Conservation (phyloP, 2,888 invertebrate species). For the Junonia oenone region DNA sequence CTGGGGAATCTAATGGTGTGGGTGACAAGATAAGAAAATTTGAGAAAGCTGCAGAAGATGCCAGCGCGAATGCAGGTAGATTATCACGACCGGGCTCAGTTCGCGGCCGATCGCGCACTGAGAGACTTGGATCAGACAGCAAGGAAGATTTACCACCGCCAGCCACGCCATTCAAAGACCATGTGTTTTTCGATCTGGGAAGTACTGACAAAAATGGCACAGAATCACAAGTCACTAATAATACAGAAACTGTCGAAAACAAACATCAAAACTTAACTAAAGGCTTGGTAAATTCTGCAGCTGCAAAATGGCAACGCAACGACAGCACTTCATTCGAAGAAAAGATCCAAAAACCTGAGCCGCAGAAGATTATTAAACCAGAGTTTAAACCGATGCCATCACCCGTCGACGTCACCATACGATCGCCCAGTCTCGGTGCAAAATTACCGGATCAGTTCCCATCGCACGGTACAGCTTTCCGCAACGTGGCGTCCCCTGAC, state of each 20-base stretch:
- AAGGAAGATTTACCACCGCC: slow-evolving; percentile 55
- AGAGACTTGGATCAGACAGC: slow-evolving; percentile 46
- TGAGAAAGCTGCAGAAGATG: slow-evolving; percentile 68
- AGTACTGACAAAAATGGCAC: slow-evolving; percentile 32
- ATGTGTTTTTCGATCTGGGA: slow-evolving; percentile 46
- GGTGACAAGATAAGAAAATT: slow-evolving; percentile 73
- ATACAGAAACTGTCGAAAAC: slow-evolving; percentile 37
- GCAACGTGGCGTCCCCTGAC: slow-evolving; percentile 65
- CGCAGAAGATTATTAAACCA: slow-evolving; percentile 67
- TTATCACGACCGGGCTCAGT: slow-evolving; percentile 61
- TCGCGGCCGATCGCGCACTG: slow-evolving; percentile 45
- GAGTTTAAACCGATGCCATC: slow-evolving; percentile 68
- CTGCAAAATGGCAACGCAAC: slow-evolving; percentile 51
- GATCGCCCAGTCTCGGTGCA: slow-evolving; percentile 65
- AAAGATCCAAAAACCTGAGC: slow-evolving; percentile 51
- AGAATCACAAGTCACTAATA: slow-evolving; percentile 19
- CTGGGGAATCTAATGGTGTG: slow-evolving; percentile 65
- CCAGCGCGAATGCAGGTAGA: slow-evolving; percentile 45
- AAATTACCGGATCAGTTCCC: slow-evolving; percentile 67
- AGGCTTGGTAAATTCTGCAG: slow-evolving; percentile 35
- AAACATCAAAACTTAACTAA: slow-evolving; percentile 45
- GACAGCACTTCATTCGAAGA: slow-evolving; percentile 45
- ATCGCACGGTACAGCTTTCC: slow-evolving; percentile 69
- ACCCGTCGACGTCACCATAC: slow-evolving; percentile 61
- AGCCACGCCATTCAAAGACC: slow-evolving; percentile 58